A percentile compares a stretch with the other conserved stretches of the same genome.
Evolutionary conservation across 2,797 vertebrate genomes (phyloP).

Genomic region (Oophaga sylvatica): DNA sequence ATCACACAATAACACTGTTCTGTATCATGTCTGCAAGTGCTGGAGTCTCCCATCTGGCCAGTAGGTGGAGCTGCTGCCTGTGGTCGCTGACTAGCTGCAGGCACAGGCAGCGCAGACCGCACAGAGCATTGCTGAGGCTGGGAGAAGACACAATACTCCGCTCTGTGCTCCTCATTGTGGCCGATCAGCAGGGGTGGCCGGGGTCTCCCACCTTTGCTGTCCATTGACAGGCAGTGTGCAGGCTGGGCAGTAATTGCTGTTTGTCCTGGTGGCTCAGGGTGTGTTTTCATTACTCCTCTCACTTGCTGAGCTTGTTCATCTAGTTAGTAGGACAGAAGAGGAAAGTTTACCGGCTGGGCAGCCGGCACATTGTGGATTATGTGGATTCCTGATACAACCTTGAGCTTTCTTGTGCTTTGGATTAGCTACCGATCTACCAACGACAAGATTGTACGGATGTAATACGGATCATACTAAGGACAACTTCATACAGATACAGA

Average conservation of each 20-base stretch:
- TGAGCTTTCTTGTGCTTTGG: background rate
- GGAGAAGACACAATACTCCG: slow-evolving; percentile 4
- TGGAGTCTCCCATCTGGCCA: background rate
- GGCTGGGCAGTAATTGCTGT: background rate
- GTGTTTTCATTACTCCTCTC: slow-evolving; percentile 2
- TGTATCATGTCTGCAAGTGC: too few relatives aligned
- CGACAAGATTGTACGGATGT: background rate
- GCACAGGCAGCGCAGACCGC: background rate
- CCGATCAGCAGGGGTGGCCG: background rate
- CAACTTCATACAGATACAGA: background rate
- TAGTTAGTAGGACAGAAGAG: slow-evolving; percentile 18
- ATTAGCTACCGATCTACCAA: background rate
- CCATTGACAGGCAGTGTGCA: background rate
- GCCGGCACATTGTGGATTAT: background rate
- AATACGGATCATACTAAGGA: too few relatives aligned
- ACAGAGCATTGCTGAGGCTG: background rate
- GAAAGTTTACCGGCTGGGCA: slow-evolving; percentile 38
- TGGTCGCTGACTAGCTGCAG: background rate
- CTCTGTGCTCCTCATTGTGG: background rate
- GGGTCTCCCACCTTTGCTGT: background rate
- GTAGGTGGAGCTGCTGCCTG: slow-evolving; percentile 33
- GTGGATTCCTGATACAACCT: background rate
- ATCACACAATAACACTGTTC: too few relatives aligned
- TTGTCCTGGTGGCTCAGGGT: background rate
- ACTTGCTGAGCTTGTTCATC: slow-evolving; percentile 42